Evolutionary conservation across 2,888 invertebrate species (phyloP), one percentile per base, ranked within the genome.

Genomic region (Epinotia nisella): DNA sequence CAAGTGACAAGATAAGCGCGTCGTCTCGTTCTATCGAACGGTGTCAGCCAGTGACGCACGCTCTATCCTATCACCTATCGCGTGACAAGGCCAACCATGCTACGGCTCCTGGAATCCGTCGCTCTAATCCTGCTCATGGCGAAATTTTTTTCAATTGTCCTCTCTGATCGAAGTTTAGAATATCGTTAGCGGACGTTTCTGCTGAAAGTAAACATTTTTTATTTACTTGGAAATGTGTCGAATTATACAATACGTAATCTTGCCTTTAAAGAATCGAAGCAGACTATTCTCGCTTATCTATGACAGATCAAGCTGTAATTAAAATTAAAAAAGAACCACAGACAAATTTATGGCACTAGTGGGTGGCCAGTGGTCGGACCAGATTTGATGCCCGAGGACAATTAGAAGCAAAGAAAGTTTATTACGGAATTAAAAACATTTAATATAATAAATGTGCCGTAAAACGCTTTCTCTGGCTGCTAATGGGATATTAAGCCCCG

Each of bases 271-370:
- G 11, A 15, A 39, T 7, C 39, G 5, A 56, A 56, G 15, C 24
- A 15, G n/a, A 45, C 35, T 64, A 19, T 9, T 39, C 9, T 39
- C 19, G 39, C 39, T 55, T 55, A 51, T 64, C 62, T 19, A n/a
- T 53, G 9, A 35, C 17, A n/a, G 19, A 64, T 51, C 10, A 49
- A 64, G 11, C 3, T 15, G 61, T 61, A 55, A 71, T 71, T 60
- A 60, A 60, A 60, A 64, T 9, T 9, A 53, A 41, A 60, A 66
- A 71, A 2, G 11, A 66, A 21, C 35, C 71, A 60, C 55, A 67
- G 66, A 71, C 71, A 71, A 71, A 71, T 55, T 67, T 29, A 71
- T 71, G 59, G 66, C 55, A 5, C 7, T 9, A 4, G 71, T 71
- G 53, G 66, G 71, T 60, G 70, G 70, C 10, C 51, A n/a, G 29